phyloP scores from a whole-genome alignment of 2,113 vertebrate genomes.

The Aleadryas rufinucha region DNA sequence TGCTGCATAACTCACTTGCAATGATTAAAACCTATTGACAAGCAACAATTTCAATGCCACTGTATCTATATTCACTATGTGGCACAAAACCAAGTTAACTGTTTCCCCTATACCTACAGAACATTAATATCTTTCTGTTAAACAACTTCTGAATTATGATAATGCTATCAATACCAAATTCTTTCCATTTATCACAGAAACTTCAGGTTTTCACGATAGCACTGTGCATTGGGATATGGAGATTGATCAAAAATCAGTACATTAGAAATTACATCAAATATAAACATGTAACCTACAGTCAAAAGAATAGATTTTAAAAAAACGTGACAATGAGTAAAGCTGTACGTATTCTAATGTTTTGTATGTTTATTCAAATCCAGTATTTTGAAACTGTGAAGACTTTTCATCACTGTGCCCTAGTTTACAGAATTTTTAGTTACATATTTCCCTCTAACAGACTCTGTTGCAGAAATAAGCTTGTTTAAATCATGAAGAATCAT shows the following conservation, averaged over 20 bases:
- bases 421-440: neutral
- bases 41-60: neutral
- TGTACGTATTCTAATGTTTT: neutral
- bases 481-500: neutral
- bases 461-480: neutral
- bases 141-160: neutral
- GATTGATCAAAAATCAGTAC: neutral
- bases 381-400: neutral
- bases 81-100: neutral
- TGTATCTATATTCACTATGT: neutral
- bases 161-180: neutral
- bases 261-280: neutral
- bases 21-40: neutral
- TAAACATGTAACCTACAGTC: neutral
- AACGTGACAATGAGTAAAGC: neutral
- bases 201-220: neutral
- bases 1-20: neutral
- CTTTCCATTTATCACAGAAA: neutral
- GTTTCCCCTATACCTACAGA: neutral
- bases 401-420: neutral
- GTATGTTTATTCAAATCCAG: neutral
- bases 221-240: neutral
- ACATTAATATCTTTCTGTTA: neutral
- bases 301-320: neutral
- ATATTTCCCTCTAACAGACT: neutral